Percentiles rank a stretch among this genome's conserved stretches.
These are phyloP conservation scores for Cynopterus brachyotis DNA, from an alignment of 2,113 vertebrate species.

Conservation along the genomic window DNA sequence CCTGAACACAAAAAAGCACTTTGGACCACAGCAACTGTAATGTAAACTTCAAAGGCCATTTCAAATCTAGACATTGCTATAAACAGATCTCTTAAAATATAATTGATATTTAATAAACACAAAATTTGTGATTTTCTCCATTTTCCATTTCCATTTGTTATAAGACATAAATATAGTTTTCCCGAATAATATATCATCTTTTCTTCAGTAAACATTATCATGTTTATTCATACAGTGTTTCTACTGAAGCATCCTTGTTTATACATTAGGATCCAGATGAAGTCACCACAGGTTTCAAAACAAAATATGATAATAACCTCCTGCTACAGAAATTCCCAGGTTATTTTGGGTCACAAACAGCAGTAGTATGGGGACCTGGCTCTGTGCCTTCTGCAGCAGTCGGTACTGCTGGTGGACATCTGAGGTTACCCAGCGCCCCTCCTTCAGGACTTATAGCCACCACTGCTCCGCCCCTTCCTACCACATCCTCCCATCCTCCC, in stretches of 20 bases:
- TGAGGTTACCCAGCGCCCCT: neutral
- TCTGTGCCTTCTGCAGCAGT: neutral
- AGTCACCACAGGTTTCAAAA: neutral
- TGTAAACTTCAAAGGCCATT: neutral
- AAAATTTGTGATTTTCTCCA: neutral
- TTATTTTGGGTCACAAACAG: neutral
- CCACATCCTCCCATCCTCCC: neutral
- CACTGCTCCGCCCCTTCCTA: neutral
- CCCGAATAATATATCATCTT: neutral
- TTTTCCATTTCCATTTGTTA: neutral
- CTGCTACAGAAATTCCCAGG: neutral
- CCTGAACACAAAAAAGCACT: neutral
- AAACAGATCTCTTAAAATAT: conserved; percentile 28
- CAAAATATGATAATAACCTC: neutral
- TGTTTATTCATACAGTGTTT: neutral
- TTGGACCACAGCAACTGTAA: neutral
- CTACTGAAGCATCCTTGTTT: neutral
- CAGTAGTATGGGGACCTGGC: neutral
- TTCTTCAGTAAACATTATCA: neutral
- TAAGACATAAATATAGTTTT: neutral
- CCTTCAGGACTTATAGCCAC: neutral
- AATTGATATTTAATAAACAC: neutral
- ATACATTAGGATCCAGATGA: neutral
- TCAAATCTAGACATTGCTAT: neutral
- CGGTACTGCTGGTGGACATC: neutral